Evolutionary conservation across 2,113 vertebrate genomes (phyloP).

Genomic region (Progne subis): DNA sequence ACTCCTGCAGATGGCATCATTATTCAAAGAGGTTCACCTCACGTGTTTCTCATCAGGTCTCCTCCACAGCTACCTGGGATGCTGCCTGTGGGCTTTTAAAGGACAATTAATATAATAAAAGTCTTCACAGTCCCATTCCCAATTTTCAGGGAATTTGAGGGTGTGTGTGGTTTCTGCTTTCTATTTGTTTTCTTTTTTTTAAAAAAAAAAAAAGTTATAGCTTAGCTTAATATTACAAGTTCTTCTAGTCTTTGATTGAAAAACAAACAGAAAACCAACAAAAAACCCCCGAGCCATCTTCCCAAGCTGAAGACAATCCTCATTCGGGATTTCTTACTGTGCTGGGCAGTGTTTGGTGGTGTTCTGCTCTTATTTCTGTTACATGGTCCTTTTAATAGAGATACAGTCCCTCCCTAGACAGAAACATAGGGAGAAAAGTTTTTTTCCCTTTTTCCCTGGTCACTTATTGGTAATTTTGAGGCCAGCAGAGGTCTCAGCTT

Average conservation of each 20-base stretch:
- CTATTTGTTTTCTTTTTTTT: accelerated
- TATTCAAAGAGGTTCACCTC: slow-evolving; percentile 60
- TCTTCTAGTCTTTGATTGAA: not conserved
- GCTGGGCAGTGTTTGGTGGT: not conserved
- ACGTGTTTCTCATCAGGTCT: slow-evolving; percentile 64
- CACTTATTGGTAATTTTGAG: not conserved
- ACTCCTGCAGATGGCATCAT: slow-evolving; percentile 72
- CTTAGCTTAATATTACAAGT: not conserved
- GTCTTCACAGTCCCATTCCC: not conserved
- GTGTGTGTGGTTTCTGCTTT: not conserved
- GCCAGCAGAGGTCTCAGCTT: not conserved
- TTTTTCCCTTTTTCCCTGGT: no score
- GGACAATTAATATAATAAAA: not conserved
- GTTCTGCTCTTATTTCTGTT: not conserved
- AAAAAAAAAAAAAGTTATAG: not conserved
- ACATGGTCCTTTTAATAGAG: not conserved
- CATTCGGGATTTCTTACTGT: not conserved
- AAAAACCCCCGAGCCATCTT: not conserved
- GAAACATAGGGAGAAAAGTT: accelerated
- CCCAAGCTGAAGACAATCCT: not conserved
- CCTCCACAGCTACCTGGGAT: slow-evolving; percentile 18
- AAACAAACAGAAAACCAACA: not conserved
- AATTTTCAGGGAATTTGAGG: accelerated
- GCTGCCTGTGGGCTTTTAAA: not conserved
- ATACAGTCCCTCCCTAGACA: accelerated